phyloP scores from a whole-genome alignment of 2,113 vertebrate genomes.

The Eonycteris spelaea region DNA sequence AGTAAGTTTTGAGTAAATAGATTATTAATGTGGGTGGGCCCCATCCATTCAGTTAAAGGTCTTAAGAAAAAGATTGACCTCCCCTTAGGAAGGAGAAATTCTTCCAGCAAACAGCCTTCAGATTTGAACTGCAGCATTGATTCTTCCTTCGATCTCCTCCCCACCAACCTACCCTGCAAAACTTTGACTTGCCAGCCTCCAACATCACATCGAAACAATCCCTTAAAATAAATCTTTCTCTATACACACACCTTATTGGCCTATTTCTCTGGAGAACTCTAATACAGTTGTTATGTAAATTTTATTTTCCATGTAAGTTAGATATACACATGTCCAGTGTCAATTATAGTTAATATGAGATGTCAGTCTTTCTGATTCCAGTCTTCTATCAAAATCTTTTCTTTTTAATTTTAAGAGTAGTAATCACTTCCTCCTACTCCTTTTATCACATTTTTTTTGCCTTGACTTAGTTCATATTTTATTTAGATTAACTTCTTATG shows the following conservation, averaged over 20 bases:
- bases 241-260: neutral
- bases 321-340: accelerated
- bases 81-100: neutral
- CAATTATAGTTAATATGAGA: neutral
- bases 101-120: neutral
- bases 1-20: neutral
- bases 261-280: neutral
- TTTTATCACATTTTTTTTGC: neutral
- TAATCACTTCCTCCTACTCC: neutral
- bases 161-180: neutral
- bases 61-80: neutral
- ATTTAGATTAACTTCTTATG: neutral
- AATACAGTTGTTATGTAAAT: neutral
- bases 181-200: neutral
- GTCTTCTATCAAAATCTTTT: neutral
- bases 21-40: neutral
- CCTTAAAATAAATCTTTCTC: neutral
- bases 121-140: neutral
- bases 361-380: neutral
- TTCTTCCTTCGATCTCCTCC: neutral
- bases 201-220: neutral
- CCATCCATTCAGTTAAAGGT: neutral
- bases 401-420: neutral
- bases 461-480: neutral
- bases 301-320: neutral